Evolutionary conservation across 2,113 vertebrate genomes (phyloP).

Genomic region (Syngnathus scovelli): DNA sequence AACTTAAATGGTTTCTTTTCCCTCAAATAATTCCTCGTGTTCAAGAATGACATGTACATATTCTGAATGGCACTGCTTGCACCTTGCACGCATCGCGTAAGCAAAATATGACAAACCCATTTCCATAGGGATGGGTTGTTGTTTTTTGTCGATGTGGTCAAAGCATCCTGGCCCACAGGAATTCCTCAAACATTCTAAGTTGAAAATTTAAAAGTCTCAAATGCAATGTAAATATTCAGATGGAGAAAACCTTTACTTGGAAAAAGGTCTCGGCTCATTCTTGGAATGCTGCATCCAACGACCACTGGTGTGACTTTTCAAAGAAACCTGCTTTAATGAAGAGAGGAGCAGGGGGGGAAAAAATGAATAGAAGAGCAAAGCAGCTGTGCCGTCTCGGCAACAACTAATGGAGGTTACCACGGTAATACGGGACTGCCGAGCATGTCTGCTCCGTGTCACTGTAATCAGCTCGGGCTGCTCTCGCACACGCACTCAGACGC

Average conservation of each 20-base stretch:
- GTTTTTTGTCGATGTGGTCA: constrained; percentile 1
- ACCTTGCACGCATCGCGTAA: no score
- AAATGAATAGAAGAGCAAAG: constrained; percentile 29
- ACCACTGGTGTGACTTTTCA: constrained; percentile 21
- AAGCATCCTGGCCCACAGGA: constrained; percentile 24
- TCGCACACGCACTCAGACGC: constrained; percentile 14
- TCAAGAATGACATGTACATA: no score
- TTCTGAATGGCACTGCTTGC: no score
- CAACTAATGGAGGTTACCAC: constrained; percentile 62
- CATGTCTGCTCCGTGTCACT: constrained; percentile 52
- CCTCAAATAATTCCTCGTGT: no score
- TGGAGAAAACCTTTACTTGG: constrained; percentile 18
- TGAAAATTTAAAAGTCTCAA: constrained; percentile 31
- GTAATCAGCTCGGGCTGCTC: constrained; percentile 48
- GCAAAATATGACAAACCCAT: no score
- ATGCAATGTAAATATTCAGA: constrained; percentile 20
- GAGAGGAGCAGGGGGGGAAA: background rate
- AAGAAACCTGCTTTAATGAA: constrained; percentile 34
- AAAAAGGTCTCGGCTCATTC: constrained; percentile 21
- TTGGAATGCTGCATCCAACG: constrained; percentile 23
- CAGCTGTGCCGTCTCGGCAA: constrained; percentile 42
- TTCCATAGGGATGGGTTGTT: background rate
- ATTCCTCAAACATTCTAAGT: constrained; percentile 27
- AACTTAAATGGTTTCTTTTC: no score
- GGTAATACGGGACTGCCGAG: constrained; percentile 41